These are phyloP conservation scores for Pammene fasciana DNA, from an alignment of 2,888 invertebrate species.

Conservation along the genomic window DNA sequence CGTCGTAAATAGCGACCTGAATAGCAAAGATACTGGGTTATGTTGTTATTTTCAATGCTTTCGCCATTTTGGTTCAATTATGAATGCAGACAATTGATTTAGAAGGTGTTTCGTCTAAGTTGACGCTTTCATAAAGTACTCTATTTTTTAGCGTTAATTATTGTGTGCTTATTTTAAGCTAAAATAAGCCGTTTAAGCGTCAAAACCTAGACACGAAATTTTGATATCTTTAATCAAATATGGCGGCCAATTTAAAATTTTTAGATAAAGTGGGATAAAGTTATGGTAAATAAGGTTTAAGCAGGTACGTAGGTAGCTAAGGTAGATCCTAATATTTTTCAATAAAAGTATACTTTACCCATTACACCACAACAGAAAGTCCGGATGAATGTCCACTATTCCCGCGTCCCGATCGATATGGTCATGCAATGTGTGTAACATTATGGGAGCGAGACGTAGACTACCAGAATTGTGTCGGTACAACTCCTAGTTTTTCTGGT, in stretches of 20 bases:
- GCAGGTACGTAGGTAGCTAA: no score
- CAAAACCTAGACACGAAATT: no score
- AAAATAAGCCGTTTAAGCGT: no score
- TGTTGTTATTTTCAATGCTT: neutral
- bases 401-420: neutral
- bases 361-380: neutral
- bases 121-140: no score
- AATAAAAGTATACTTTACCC: neutral
- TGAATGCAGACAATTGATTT: neutral
- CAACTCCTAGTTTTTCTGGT: conserved; percentile 36
- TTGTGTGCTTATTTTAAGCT: no score
- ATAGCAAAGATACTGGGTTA: conserved; percentile 18
- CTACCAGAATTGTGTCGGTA: conserved; percentile 16
- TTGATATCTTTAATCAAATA: no score
- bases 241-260: no score
- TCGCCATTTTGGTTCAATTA: neutral
- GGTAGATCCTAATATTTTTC: neutral
- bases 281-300: no score
- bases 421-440: conserved; percentile 17
- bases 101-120: no score
- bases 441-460: conserved; percentile 8
- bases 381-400: neutral
- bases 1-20: conserved; percentile 9
- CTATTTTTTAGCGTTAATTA: no score
- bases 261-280: no score